phyloP scores from a whole-genome alignment of 2,113 vertebrate genomes.

The Daboia siamensis region DNA sequence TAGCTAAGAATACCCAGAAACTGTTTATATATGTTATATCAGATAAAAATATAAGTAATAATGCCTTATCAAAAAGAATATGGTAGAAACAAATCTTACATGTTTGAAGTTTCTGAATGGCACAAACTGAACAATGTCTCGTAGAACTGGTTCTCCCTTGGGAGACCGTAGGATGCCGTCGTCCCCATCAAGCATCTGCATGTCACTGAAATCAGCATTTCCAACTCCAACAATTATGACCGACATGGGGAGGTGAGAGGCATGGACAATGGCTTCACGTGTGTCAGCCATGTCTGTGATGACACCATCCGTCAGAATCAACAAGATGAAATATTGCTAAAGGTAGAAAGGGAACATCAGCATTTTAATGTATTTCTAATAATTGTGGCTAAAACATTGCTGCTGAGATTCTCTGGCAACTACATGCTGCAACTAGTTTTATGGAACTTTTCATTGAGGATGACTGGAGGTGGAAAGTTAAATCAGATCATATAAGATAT shows the following conservation, averaged over 20 bases:
- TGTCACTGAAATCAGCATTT: slow-evolving; percentile 93
- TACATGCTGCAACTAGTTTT: background rate
- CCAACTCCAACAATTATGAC: slow-evolving; percentile 96
- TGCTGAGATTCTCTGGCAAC: background rate
- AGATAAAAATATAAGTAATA: background rate
- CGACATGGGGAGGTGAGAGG: slow-evolving; percentile 96
- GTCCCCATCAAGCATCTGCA: slow-evolving; percentile 95
- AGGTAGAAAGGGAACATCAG: background rate
- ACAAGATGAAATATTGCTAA: slow-evolving; percentile 97
- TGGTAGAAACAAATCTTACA: slow-evolving; percentile 70
- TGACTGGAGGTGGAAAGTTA: background rate
- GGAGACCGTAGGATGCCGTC: slow-evolving; percentile 91
- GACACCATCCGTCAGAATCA: slow-evolving; percentile 95
- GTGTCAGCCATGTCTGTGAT: slow-evolving; percentile 99
- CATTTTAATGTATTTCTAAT: background rate
- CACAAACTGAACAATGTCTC: slow-evolving; percentile 97
- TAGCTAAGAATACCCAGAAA: background rate
- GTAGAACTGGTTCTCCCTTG: slow-evolving; percentile 89
- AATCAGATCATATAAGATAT: background rate
- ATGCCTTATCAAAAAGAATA: background rate
- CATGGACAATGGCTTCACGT: slow-evolving; percentile 92
- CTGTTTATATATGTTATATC: background rate
- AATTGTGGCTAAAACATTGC: background rate
- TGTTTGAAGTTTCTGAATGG: slow-evolving; percentile 98
- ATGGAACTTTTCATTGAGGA: background rate